Base-by-base conservation (phyloP, 2,797 vertebrate species). In the Fratercula arctica region DNA sequence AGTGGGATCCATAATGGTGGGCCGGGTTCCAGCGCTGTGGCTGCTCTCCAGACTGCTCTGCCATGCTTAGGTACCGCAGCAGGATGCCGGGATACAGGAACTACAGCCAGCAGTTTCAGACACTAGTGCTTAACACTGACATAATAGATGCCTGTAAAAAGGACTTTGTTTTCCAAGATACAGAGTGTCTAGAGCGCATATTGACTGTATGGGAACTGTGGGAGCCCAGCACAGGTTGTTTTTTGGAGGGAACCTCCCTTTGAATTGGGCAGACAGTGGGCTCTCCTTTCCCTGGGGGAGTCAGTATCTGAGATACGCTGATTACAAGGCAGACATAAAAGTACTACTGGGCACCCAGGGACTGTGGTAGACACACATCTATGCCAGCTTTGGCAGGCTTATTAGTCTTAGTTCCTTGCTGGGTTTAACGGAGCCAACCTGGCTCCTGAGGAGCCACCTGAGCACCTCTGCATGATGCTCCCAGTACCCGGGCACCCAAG, bases 71-170 rank as follows among this genome's bases (percentile, higher is more conserved):
- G 91, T 80, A 85, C 50, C 28, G 2, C 92, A 91, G 95, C 72
- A 92, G 79, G 93, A 94, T 0, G 1, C 68, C n/a, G 64, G 72
- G 82, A 81, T 64, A 39, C 35, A 50, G 85, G 53, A 94, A 84
- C 50, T 35, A 20, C 66, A 80, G 96, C 85, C 94, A 96, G 89
- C 37, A 31, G 64, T 91, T 91, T 89, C 82, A 95, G 91, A 94
- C 87, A 72, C 54, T 46, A 8, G 25, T 51, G 60, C 79, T 91
- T 66, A 87, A 72, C 53, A 24, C 46, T 75, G 77, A 72, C 89
- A 85, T 33, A 87, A 92, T 21, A 92, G 87, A 88, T 54, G 76
- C 35, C 45, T 72, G 15, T 39, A 76, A 64, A 96, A 91, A 91
- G 35, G 50, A 84, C 61, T 31, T 89, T 63, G 59, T 85, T 87